phyloP scores from a whole-genome alignment of 92 coral and sea anemone species.

The Pocillopora grandis region DNA sequence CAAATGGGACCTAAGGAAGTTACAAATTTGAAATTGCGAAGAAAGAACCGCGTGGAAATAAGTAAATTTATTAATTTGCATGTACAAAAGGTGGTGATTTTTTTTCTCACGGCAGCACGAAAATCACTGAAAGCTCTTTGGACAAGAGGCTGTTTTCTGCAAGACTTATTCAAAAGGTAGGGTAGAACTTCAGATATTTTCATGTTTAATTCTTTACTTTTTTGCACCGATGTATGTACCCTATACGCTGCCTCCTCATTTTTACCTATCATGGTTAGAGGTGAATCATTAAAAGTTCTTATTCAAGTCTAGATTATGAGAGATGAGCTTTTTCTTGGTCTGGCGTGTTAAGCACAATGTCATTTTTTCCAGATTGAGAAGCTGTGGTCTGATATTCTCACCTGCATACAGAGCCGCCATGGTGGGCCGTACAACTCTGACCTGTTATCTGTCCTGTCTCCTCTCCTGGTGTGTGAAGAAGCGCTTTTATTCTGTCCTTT shows the following conservation, averaged over 20 bases:
- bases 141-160: constrained; percentile 63
- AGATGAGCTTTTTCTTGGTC: background rate
- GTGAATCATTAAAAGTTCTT: background rate
- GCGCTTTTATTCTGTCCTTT: background rate
- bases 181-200: background rate
- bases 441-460: constrained; percentile 73
- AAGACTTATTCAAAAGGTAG: constrained; percentile 83
- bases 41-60: too few species aligned
- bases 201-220: background rate
- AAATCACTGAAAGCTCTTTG: constrained; percentile 42
- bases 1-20: too few species aligned
- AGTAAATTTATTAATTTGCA: too few species aligned
- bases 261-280: too few species aligned
- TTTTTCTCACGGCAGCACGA: constrained; percentile 35
- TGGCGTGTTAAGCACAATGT: background rate
- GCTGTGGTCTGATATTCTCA: constrained; percentile 88
- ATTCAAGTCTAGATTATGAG: background rate
- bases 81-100: background rate
- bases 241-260: too few species aligned
- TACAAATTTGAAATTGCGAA: too few species aligned
- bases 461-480: constrained; percentile 67
- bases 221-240: too few species aligned
- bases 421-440: constrained; percentile 82
- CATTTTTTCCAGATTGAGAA: constrained; percentile 77
- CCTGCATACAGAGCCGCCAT: constrained; percentile 87